phyloP scores from a whole-genome alignment of 2,797 vertebrate genomes.

The Cercopithecus mitis region DNA sequence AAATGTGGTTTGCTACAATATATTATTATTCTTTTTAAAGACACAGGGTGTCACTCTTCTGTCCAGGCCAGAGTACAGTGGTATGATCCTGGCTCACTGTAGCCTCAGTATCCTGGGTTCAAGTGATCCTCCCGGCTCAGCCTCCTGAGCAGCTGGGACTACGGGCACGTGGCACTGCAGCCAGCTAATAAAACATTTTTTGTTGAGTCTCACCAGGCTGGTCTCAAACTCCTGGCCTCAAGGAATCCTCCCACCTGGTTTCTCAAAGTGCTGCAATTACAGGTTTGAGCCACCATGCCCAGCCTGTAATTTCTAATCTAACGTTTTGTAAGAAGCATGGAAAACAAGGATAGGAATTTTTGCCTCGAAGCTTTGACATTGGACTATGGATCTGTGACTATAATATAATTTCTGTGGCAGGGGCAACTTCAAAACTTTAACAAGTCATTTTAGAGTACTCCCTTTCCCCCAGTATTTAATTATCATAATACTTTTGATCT shows the following conservation, averaged over 20 bases:
- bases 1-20: not conserved
- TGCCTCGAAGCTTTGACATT: not conserved
- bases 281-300: not conserved
- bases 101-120: not conserved
- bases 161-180: not conserved
- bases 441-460: slow-evolving; percentile 5
- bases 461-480: not conserved
- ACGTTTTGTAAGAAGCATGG: not conserved
- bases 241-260: not conserved
- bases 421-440: not conserved
- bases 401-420: not conserved
- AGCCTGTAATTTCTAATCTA: not conserved
- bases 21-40: not conserved
- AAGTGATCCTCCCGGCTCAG: not conserved
- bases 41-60: not conserved
- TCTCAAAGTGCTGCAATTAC: not conserved
- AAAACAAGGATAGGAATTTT: not conserved
- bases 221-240: not conserved
- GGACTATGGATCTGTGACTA: not conserved
- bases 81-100: not conserved
- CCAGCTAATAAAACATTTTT: not conserved
- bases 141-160: not conserved
- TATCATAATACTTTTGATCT: not conserved
- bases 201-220: not conserved
- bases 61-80: not conserved